Conservation (phyloP, 2,113 vertebrate species). For the Archilochus colubris region DNA sequence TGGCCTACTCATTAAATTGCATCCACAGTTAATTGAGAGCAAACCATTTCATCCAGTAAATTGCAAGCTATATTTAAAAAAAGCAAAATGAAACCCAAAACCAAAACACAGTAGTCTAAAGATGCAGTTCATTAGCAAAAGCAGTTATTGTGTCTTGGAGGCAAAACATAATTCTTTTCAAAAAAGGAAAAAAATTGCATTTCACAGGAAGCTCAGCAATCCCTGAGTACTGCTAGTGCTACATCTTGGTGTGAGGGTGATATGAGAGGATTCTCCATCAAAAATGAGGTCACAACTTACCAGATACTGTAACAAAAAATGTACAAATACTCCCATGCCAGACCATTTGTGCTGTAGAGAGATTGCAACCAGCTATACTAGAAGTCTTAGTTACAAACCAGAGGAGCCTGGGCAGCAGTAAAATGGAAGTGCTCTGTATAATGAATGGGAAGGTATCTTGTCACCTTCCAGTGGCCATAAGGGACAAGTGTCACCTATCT, state of each 20-base stretch:
- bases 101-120: neutral
- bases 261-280: neutral
- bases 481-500: neutral
- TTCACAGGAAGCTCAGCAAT: neutral
- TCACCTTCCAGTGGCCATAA: neutral
- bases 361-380: fast-evolving
- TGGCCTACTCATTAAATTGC: neutral
- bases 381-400: neutral
- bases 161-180: neutral
- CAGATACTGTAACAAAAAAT: neutral
- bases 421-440: neutral
- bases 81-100: neutral
- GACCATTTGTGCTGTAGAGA: neutral
- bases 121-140: fast-evolving
- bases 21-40: neutral
- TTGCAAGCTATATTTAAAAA: neutral
- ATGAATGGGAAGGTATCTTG: neutral
- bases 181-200: neutral
- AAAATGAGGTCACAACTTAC: fast-evolving
- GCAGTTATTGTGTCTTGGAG: neutral
- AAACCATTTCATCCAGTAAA: neutral
- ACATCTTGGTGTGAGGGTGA: fast-evolving
- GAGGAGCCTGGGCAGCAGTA: neutral
- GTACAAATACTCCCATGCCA: neutral
- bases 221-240: neutral